These are phyloP conservation scores for Notoglanidium macrostoma DNA, from an alignment of 2,797 vertebrate species.

Conservation along the genomic window DNA sequence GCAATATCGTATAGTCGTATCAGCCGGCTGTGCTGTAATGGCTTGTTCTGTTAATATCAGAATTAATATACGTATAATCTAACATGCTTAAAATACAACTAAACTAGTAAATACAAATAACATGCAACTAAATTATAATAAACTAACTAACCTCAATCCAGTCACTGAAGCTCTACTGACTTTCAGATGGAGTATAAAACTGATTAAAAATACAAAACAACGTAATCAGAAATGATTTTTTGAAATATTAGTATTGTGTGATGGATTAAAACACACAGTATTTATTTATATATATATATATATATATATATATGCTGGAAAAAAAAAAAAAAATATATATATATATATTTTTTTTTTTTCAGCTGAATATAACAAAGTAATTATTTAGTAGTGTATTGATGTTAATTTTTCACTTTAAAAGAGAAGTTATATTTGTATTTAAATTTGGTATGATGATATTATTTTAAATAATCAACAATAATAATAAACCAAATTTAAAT, in stretches of 20 bases:
- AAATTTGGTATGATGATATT: background rate
- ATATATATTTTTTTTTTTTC: background rate
- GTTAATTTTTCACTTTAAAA: background rate
- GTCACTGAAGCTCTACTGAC: background rate
- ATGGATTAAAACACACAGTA: background rate
- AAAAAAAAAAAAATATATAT: too few relatives aligned
- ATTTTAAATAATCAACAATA: too few relatives aligned
- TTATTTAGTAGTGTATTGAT: background rate
- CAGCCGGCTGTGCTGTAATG: background rate
- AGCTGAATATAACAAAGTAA: background rate
- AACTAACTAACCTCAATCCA: background rate
- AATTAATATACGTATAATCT: background rate
- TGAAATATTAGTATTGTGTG: background rate
- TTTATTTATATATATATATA: background rate
- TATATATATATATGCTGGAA: too few relatives aligned
- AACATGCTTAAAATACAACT: background rate
- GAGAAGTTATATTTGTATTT: background rate
- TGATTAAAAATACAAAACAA: background rate
- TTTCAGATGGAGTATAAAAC: background rate
- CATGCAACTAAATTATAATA: background rate
- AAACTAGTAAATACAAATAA: too few relatives aligned
- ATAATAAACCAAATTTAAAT: too few relatives aligned
- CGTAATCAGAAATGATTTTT: background rate
- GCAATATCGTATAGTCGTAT: background rate
- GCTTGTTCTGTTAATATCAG: background rate